Evolutionary conservation across 2,797 vertebrate genomes (phyloP).

Genomic region (Urophycis tenuis): DNA sequence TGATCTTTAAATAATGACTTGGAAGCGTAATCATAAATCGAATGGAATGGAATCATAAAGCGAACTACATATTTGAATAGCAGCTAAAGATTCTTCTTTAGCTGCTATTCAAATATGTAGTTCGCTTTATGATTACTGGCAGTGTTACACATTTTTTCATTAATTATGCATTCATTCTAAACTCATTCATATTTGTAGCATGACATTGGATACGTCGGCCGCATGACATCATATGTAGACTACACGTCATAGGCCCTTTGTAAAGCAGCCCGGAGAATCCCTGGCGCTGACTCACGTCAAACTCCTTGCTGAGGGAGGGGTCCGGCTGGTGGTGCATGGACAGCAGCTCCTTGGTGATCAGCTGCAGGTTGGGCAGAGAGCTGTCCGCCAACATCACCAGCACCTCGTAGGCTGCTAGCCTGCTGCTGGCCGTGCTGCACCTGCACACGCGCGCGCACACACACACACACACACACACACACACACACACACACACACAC

Average conservation of each 20-base stretch:
- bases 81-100: too few species aligned
- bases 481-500: background rate
- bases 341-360: slow-evolving; percentile 88
- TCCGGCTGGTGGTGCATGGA: slow-evolving; percentile 98
- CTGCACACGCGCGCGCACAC: slow-evolving; percentile 54
- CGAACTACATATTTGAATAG: too few species aligned
- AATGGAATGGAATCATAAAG: too few species aligned
- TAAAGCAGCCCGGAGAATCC: background rate
- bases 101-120: too few species aligned
- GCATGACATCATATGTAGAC: background rate
- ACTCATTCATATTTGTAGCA: too few species aligned
- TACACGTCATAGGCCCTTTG: background rate
- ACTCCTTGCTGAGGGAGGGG: slow-evolving; percentile 94
- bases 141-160: too few species aligned
- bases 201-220: too few species aligned
- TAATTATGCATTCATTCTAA: too few species aligned
- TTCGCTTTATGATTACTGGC: too few species aligned
- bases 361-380: slow-evolving; percentile 87
- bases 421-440: slow-evolving; percentile 94
- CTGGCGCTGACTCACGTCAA: slow-evolving; percentile 77
- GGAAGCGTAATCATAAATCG: too few species aligned
- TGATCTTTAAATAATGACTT: too few species aligned
- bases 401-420: slow-evolving; percentile 95
- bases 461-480: slow-evolving; percentile 70
- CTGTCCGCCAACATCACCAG: slow-evolving; percentile 96